Base-by-base conservation (phyloP, 2,797 vertebrate species). In the Sebastes matsubarae region DNA sequence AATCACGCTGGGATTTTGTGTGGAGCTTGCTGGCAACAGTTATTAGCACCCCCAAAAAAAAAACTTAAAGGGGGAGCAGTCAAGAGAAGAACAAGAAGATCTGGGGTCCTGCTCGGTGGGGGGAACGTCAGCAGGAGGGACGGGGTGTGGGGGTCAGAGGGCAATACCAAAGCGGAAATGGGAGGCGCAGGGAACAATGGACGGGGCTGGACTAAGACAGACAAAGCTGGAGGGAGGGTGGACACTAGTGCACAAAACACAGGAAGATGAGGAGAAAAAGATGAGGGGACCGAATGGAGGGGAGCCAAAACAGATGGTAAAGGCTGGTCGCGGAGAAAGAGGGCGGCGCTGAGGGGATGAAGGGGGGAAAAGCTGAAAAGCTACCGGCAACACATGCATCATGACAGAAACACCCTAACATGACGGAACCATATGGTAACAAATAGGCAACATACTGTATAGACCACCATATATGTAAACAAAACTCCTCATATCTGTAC, bases 221-320 rank as follows among this genome's bases (percentile, higher is more conserved):
- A 95, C 90, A 94, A 94, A 93, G 93, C 94, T 92, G 86, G 84
- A 91, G 66, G 82, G 87, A 72, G 87, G 89, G 88, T 74, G 77
- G 70, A 88, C 83, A 71, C 42, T 46, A n/a, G 70, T 76, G 80
- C 80, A 93, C 90, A 91, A 96, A 96, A 96, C 94, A 95, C 95
- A 96, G 93, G 94, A 95, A 95, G 95, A 94, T 93, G 87, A 84
- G 91, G 86, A 94, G 87, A 91, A 94, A 94, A 93, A 95, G 94
- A 95, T 93, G 94, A 91, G 85, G 90, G 87, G 80, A 81, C 79
- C 79, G 90, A 90, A 94, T 88, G 92, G 90, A 93, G 90, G 89
- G 90, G 88, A 83, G 81, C 80, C 69, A 89, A 91, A 94, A 93
- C 95, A 96, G 95, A 96, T 96, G 95, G 95, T 87, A 88, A 84